These are phyloP conservation scores for Brachyptera putata DNA, from an alignment of 2,888 invertebrate genomes.

Conservation along the genomic window DNA sequence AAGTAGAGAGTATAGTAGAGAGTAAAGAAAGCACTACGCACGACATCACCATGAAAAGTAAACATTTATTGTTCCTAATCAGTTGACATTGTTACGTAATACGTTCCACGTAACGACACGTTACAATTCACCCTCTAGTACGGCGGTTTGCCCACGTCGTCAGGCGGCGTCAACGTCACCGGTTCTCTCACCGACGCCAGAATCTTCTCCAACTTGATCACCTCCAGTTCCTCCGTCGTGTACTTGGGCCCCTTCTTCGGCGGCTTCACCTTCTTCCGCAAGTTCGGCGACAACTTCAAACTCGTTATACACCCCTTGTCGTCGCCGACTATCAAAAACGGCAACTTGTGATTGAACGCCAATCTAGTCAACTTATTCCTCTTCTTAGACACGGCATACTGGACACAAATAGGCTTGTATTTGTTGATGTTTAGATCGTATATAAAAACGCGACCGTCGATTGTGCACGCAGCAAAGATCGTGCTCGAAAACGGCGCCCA, in stretches of 20 bases:
- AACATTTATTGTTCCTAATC: too few relatives aligned
- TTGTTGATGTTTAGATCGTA: conserved; percentile 50
- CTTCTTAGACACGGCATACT: conserved; percentile 49
- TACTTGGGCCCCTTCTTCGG: conserved; percentile 60
- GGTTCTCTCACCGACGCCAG: conserved; percentile 79
- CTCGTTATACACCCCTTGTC: conserved; percentile 71
- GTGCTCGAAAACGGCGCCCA: conserved; percentile 54
- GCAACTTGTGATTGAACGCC: conserved; percentile 39
- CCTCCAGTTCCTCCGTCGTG: conserved; percentile 47
- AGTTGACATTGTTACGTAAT: too few relatives aligned
- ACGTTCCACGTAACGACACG: too few relatives aligned
- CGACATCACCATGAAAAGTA: too few relatives aligned
- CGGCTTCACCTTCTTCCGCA: conserved; percentile 78
- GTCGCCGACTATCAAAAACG: conserved; percentile 45
- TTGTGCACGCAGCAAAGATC: conserved; percentile 50
- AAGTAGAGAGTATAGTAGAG: too few relatives aligned
- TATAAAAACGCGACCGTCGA: conserved; percentile 47
- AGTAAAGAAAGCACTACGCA: too few relatives aligned
- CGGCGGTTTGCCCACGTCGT: conserved; percentile 39
- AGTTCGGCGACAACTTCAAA: conserved; percentile 88
- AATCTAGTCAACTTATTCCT: conserved; percentile 46
- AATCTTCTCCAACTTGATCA: conserved; percentile 79
- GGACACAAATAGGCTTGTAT: conserved; percentile 48
- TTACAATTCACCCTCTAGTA: too few relatives aligned
- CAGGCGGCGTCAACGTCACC: conserved; percentile 45